Evolutionary conservation across 2,888 invertebrate species (phyloP), one percentile per base, ranked within the genome.

Genomic region (Cephus runcator): DNA sequence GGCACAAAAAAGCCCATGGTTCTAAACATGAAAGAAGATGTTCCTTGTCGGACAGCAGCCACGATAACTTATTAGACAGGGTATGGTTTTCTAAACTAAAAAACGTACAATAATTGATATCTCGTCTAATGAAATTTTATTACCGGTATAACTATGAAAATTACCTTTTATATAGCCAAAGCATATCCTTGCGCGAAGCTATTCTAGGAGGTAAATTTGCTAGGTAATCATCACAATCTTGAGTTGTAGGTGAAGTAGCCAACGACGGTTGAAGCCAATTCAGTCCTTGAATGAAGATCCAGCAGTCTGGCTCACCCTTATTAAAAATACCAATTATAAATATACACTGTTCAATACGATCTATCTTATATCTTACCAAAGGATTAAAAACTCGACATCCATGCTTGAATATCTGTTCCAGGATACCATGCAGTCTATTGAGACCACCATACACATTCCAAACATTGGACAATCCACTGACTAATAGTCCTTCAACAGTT

Each of bases 371-470:
- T 80, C 90, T 89, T 87, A 92, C 92, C 86, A 90, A 89, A 73
- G 89, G 88, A 82, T 89, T 89, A 80, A 90, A 91, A 75, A 91
- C 89, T 83, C 92, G 90, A 85, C 92, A 93, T n/a, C 94, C 94
- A 85, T 94, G 93, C 85, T 92, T 93, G 86, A 94, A 93, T 86
- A 94, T 94, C 83, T 91, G 93, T 82, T 93, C 93, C 81, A 94
- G 88, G 69, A 93, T 92, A 84, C 90, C 92, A 85, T 94, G 93
- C 35, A 94, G 89, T 78, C 94, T 89, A 85, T 93, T 94, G 34
- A 94, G 87, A 23, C 94, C 94, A 34, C 94, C 94, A 83, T 93
- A 94, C 81, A 94, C 92, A 80, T 92, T 92, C 94, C 94, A 94
- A n/a, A 94, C 93, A 88, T 94, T 94, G 69, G 93, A 92, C 69